These are phyloP conservation scores for Sciurus niger DNA, from an alignment of 2,113 vertebrate species.

Conservation along the genomic window DNA sequence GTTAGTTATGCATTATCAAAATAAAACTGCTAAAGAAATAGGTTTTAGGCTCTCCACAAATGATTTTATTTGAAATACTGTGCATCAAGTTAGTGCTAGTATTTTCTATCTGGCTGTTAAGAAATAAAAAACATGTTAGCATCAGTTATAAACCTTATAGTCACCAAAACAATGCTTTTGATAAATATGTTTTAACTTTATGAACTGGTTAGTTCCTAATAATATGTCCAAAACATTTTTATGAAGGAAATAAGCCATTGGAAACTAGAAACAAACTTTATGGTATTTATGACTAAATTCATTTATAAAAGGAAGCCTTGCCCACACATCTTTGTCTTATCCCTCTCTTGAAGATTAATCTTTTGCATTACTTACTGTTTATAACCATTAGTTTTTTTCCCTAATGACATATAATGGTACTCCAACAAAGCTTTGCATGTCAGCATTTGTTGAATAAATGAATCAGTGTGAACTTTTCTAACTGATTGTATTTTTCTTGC, in stretches of 20 bases:
- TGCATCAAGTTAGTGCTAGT: not conserved
- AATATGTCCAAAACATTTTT: not conserved
- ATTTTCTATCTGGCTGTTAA: not conserved
- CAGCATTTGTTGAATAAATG: not conserved
- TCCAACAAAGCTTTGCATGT: not conserved
- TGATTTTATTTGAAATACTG: not conserved
- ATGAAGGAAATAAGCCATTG: not conserved
- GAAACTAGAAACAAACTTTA: not conserved
- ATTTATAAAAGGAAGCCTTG: not conserved
- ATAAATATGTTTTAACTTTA: not conserved
- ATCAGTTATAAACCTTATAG: not conserved
- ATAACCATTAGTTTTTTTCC: not conserved
- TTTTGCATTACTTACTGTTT: not conserved
- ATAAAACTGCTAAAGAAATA: conserved; percentile 12
- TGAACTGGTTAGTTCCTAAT: not conserved
- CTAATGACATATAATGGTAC: not conserved
- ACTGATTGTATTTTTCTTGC: not conserved
- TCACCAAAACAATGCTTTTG: not conserved
- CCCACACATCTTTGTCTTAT: not conserved
- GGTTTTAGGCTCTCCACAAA: not conserved
- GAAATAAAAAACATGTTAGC: not conserved
- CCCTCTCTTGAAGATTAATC: not conserved
- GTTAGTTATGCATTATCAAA: not conserved
- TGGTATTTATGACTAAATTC: not conserved
- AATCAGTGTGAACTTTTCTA: not conserved